Percentiles rank a stretch among this genome's conserved stretches.
phyloP scores from a whole-genome alignment of 2,797 vertebrate species.

The Smutsia temminckii region DNA sequence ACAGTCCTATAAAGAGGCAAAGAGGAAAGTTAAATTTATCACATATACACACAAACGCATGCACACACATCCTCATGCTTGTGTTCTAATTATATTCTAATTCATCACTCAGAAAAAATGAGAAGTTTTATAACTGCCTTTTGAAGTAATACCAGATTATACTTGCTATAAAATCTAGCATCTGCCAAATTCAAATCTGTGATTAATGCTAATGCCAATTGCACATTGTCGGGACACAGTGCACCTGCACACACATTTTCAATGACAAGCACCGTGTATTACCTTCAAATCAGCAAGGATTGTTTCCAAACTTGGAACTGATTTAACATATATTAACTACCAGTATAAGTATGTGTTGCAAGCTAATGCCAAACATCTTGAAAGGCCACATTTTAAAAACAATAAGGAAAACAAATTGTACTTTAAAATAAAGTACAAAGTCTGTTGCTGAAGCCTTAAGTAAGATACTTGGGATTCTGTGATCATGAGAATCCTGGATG shows the following conservation, averaged over 20 bases:
- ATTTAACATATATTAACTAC: conserved; percentile 66
- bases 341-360: conserved; percentile 41
- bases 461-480: background rate
- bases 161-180: conserved; percentile 36
- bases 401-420: background rate
- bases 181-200: conserved; percentile 60
- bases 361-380: conserved; percentile 43
- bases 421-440: background rate
- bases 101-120: conserved; percentile 43
- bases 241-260: conserved; percentile 57
- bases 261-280: conserved; percentile 5
- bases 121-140: conserved; percentile 44
- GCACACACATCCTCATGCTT: background rate
- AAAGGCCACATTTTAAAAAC: conserved; percentile 47
- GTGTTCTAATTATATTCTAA: conserved; percentile 26
- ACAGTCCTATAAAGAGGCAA: background rate
- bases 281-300: conserved; percentile 64
- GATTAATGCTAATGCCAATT: conserved; percentile 61
- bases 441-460: background rate
- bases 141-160: conserved; percentile 16
- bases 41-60: background rate
- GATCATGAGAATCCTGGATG: background rate
- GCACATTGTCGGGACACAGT: background rate
- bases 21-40: background rate
- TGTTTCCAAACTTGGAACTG: conserved; percentile 68